phyloP scores from a whole-genome alignment of 1,140 invertebrate genomes.

The Sinella curviseta region DNA sequence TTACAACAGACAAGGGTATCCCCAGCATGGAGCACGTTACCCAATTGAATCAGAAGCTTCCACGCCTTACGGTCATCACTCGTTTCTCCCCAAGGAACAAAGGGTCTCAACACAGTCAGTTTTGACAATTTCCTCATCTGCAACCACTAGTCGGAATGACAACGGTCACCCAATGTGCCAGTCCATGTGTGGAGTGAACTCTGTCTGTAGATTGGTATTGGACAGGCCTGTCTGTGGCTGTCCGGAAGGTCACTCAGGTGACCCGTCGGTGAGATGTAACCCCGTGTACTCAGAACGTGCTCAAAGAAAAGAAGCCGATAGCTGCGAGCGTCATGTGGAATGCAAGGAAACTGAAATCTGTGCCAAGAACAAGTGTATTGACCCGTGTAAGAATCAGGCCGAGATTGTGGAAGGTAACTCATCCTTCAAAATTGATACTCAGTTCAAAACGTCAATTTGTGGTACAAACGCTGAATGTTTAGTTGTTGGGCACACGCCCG shows the following conservation, averaged over 20 bases:
- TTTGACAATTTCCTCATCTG: not conserved
- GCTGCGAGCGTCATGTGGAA: conserved; percentile 60
- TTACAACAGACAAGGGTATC: not conserved
- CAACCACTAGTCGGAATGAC: not conserved
- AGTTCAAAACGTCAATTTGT: conserved; percentile 55
- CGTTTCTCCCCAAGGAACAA: not conserved
- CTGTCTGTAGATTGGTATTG: conserved; percentile 70
- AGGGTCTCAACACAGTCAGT: not conserved
- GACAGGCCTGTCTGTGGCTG: conserved; percentile 73
- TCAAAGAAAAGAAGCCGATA: not conserved
- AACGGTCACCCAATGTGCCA: conserved; percentile 22
- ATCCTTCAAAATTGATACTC: not conserved
- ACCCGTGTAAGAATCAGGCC: conserved; percentile 67
- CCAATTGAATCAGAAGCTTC: not conserved
- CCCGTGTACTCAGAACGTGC: not conserved
- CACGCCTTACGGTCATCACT: not conserved
- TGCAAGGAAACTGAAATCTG: conserved; percentile 69
- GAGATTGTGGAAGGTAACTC: not conserved
- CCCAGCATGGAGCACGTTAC: not conserved
- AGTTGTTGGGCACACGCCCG: conserved; percentile 79
- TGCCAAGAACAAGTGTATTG: conserved; percentile 68
- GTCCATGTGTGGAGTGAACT: conserved; percentile 64
- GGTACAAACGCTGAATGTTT: conserved; percentile 79
- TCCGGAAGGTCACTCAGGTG: conserved; percentile 68
- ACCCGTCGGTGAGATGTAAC: conserved; percentile 72